Conservation (phyloP, 1,140 invertebrate species). For the Drosophila orosa region DNA sequence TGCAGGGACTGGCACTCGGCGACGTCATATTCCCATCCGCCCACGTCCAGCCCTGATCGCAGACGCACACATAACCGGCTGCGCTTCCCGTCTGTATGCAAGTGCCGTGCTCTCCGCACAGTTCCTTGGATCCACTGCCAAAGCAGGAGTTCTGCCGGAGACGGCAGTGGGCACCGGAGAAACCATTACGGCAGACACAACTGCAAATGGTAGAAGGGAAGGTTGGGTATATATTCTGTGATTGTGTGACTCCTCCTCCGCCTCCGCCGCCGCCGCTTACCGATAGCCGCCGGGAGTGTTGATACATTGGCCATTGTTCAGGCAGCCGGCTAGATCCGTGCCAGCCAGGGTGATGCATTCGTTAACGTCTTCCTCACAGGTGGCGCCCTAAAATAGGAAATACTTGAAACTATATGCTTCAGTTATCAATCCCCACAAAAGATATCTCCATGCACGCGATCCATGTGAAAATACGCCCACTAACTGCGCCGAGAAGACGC, state of each 20-base stretch:
- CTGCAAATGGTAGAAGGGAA: slow-evolving; percentile 79
- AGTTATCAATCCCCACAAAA: not conserved
- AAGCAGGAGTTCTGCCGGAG: slow-evolving; percentile 89
- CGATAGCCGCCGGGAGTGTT: slow-evolving; percentile 92
- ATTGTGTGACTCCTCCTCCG: not conserved
- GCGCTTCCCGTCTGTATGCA: slow-evolving; percentile 88
- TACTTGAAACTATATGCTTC: not conserved
- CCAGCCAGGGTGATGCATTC: slow-evolving; percentile 92
- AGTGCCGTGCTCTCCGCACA: slow-evolving; percentile 95
- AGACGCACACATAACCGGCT: slow-evolving; percentile 89
- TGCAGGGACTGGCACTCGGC: slow-evolving; percentile 86
- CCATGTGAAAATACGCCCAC: slow-evolving; percentile 53
- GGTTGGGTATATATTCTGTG: no score
- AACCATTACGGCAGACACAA: slow-evolving; percentile 91
- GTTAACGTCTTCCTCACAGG: slow-evolving; percentile 93
- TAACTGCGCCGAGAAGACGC: slow-evolving; percentile 34
- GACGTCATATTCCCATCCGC: slow-evolving; percentile 86
- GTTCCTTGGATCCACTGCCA: slow-evolving; percentile 87
- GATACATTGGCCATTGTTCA: slow-evolving; percentile 94
- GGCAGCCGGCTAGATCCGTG: slow-evolving; percentile 93
- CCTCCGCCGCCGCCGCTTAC: no score
- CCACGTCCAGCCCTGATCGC: slow-evolving; percentile 94
- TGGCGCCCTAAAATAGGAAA: slow-evolving; percentile 86
- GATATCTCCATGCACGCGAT: not conserved
- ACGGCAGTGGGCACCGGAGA: slow-evolving; percentile 92